Conservation (phyloP, 2,113 vertebrate genomes). For the Zonotrichia leucophrys region DNA sequence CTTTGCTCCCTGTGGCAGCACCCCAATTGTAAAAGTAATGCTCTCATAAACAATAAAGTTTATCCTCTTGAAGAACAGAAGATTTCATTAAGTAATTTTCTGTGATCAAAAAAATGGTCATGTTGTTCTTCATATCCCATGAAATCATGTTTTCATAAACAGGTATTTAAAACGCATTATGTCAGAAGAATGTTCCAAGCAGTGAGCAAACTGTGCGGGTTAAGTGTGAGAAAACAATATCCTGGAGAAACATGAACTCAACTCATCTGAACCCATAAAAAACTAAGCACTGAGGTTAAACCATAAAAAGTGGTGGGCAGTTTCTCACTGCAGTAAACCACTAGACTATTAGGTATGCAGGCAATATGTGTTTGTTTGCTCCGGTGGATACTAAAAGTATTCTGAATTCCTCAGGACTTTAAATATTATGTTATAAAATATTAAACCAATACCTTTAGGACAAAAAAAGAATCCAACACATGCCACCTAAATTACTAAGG, state of each 20-base stretch:
- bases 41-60: neutral
- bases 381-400: neutral
- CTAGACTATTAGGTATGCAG: constrained; percentile 27
- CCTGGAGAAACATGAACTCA: neutral
- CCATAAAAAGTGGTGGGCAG: neutral
- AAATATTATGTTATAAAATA: constrained; percentile 58
- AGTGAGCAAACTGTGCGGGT: neutral
- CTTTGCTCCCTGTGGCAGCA: neutral
- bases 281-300: constrained; percentile 5
- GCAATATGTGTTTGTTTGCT: constrained; percentile 43
- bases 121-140: neutral
- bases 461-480: constrained; percentile 47
- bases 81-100: neutral
- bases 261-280: neutral
- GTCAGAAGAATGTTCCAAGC: neutral
- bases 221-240: neutral
- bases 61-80: neutral
- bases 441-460: constrained; percentile 46
- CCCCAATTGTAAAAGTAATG: neutral
- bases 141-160: neutral
- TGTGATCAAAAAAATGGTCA: neutral
- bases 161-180: neutral
- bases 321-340: constrained; percentile 9
- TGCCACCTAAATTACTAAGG: constrained; percentile 1
- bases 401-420: constrained; percentile 33